phyloP scores from a whole-genome alignment of 1,140 invertebrate genomes.

The Drosophila tani region DNA sequence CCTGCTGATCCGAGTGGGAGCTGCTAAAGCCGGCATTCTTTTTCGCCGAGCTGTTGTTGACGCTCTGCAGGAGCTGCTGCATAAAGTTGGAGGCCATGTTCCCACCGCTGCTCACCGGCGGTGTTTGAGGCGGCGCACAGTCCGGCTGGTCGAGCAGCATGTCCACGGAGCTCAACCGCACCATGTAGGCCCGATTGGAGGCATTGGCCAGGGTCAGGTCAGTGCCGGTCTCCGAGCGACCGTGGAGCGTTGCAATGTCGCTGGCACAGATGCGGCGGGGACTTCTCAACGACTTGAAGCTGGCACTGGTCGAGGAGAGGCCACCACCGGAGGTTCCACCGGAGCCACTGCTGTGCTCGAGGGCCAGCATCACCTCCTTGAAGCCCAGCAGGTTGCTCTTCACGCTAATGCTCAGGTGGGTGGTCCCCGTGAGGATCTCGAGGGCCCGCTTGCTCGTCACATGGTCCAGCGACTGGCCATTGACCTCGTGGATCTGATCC shows the following conservation, averaged over 20 bases:
- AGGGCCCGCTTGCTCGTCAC: conserved; percentile 95
- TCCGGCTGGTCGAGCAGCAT: conserved; percentile 80
- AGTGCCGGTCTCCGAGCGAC: conserved; percentile 70
- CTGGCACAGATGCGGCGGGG: conserved; percentile 82
- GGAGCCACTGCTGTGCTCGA: conserved; percentile 88
- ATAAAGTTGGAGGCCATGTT: conserved; percentile 79
- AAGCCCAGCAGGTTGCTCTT: conserved; percentile 97
- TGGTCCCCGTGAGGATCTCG: conserved; percentile 96
- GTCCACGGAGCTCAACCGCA: conserved; percentile 77
- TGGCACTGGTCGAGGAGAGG: conserved; percentile 46
- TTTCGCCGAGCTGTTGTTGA: conserved; percentile 85
- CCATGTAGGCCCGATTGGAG: conserved; percentile 69
- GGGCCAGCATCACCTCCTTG: conserved; percentile 94
- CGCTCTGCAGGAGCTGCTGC: conserved; percentile 77
- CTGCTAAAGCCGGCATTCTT: conserved; percentile 85
- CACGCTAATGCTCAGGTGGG: conserved; percentile 97
- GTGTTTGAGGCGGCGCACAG: conserved; percentile 68
- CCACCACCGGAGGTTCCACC: conserved; percentile 70
- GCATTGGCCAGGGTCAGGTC: conserved; percentile 44
- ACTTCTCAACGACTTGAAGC: conserved; percentile 66
- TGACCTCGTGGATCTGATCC: conserved; percentile 99
- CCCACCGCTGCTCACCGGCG: conserved; percentile 50
- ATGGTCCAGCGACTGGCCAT: conserved; percentile 97
- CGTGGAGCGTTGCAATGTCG: conserved; percentile 82
- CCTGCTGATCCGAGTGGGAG: conserved; percentile 71